These are phyloP conservation scores for Lates calcarifer DNA, from an alignment of 2,113 vertebrate genomes.

Conservation along the genomic window DNA sequence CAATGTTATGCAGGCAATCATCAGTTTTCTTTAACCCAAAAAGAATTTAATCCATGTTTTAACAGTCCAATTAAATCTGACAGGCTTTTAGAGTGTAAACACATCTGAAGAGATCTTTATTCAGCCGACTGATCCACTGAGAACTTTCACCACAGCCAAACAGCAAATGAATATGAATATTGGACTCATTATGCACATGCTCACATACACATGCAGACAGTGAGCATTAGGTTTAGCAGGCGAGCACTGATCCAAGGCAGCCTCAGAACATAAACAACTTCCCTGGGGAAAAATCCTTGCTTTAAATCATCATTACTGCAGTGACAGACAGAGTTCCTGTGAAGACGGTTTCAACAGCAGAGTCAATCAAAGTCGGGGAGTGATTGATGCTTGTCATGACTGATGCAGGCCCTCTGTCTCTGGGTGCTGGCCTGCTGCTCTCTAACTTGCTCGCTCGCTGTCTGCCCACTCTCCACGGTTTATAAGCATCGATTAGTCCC, in stretches of 20 bases:
- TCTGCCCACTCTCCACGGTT: slow-evolving; percentile 11
- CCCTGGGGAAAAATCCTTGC: slow-evolving; percentile 27
- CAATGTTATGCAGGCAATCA: slow-evolving; percentile 27
- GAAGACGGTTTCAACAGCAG: slow-evolving; percentile 45
- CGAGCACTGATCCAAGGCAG: slow-evolving; percentile 35
- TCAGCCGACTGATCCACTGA: slow-evolving; percentile 32
- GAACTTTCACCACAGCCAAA: slow-evolving; percentile 35
- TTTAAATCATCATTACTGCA: slow-evolving; percentile 68
- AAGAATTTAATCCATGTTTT: slow-evolving; percentile 34
- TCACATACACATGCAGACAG: background rate
- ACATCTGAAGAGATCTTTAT: slow-evolving; percentile 27
- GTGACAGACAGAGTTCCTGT: slow-evolving; percentile 52
- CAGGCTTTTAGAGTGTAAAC: slow-evolving; percentile 45
- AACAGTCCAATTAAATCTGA: slow-evolving; percentile 46
- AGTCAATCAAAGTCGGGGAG: slow-evolving; percentile 72
- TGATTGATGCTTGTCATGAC: slow-evolving; percentile 72
- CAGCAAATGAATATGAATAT: slow-evolving; percentile 37
- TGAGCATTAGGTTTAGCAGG: slow-evolving; percentile 23
- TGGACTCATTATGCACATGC: slow-evolving; percentile 28
- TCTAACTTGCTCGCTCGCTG: slow-evolving; percentile 5
- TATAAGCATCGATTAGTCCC: slow-evolving; percentile 46
- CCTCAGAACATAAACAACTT: slow-evolving; percentile 59
- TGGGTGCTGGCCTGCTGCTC: slow-evolving; percentile 26
- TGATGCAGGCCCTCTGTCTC: slow-evolving; percentile 55
- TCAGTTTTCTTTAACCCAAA: slow-evolving; percentile 49